Base-by-base conservation (phyloP, 2,888 invertebrate genomes). In the Crossocerus cetratus region DNA sequence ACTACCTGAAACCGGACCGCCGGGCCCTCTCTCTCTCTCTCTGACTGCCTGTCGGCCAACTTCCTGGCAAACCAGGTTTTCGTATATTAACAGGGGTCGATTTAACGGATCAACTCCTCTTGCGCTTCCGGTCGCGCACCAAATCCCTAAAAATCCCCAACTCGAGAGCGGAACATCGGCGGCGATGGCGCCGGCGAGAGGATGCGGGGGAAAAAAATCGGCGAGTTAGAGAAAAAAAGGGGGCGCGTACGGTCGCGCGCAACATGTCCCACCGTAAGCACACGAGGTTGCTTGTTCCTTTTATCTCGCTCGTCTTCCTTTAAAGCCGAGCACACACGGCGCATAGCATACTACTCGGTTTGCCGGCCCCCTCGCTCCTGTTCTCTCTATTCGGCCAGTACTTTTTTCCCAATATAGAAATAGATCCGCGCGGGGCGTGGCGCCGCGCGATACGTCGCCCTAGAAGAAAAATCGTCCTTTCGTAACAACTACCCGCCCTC, bases 391-490 rank as follows among this genome's bases (percentile, higher is more conserved):
- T 79, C 68, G 65, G 56, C 59, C 78, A 83, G 82, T 76, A 78
- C 81, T 83, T 86, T 84, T 32, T 84, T 81, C 76, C 77, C 83
- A 70, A 84, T 84, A 81, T 80, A 82, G 77, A 74, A 83, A 81
- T 81, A 83, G 80, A 81, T 74, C 70, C 61, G 66, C 67, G 62
- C 55, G 70, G 77, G 78, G 84, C 79, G 84, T 83, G 81, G 78
- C 74, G 70, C 64, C 61, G 78, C 74, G 78, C 80, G 81, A 84
- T 84, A 85, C 84, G 82, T 84, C 81, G 71, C 65, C 43, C 66
- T 55, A 78, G 68, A 86, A 86, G 84, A 86, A 79, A 84, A 82
- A 86, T 87, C 81, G 83, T 82, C 80, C 81, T 79, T 74, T 81
- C 83, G 83, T 80, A 86, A 86, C 84, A 84, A 85, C 79, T 80